Percentiles rank a stretch among this genome's conserved stretches.
These are phyloP conservation scores for Oreochromis mossambicus DNA, from an alignment of 2,797 vertebrate species.

Conservation along the genomic window DNA sequence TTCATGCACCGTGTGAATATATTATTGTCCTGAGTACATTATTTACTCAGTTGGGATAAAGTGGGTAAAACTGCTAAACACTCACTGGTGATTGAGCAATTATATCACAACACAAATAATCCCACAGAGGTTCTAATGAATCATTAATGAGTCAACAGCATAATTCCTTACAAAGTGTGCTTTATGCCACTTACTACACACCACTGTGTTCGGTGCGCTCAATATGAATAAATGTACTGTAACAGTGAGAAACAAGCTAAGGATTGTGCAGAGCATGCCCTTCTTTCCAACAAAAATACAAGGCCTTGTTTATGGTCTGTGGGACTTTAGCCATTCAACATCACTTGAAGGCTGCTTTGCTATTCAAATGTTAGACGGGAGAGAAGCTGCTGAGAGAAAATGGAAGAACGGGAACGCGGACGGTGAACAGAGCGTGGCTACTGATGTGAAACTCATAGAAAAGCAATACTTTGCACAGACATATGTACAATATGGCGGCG, in stretches of 20 bases:
- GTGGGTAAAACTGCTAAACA: background rate
- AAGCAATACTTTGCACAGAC: background rate
- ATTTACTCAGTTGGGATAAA: background rate
- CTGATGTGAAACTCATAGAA: background rate
- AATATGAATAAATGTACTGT: constrained; percentile 46
- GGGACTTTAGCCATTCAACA: constrained; percentile 54
- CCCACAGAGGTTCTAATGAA: background rate
- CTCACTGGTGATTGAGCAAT: background rate
- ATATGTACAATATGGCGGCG: background rate
- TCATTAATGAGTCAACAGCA: background rate
- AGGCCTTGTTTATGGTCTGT: constrained; percentile 59
- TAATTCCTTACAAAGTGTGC: constrained; percentile 2
- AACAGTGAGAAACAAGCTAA: constrained; percentile 41
- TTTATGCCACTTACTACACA: constrained; percentile 22
- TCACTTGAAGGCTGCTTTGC: constrained; percentile 71
- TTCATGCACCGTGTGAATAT: background rate
- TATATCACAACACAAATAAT: background rate
- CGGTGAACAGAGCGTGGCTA: background rate
- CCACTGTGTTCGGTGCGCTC: background rate
- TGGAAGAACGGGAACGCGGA: background rate
- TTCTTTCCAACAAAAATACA: constrained; percentile 45
- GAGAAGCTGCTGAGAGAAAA: constrained; percentile 15
- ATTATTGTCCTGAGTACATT: background rate
- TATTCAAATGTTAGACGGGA: constrained; percentile 72
- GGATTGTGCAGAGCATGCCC: constrained; percentile 35